These are phyloP conservation scores for Synanthedon andrenaeformis DNA, from an alignment of 2,888 invertebrate genomes.

Conservation along the genomic window DNA sequence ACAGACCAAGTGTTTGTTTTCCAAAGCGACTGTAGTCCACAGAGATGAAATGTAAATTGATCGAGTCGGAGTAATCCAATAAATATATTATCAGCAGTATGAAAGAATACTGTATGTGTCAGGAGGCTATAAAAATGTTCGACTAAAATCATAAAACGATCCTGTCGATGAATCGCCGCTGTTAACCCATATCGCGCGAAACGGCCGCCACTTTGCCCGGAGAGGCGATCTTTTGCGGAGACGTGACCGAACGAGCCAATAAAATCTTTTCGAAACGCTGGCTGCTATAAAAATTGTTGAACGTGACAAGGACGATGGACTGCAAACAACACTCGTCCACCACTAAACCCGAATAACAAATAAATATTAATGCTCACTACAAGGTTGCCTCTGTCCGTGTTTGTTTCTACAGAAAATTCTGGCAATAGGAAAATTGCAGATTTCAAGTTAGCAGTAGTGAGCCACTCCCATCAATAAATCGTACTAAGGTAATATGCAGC, in stretches of 20 bases:
- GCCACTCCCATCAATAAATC: too few relatives aligned
- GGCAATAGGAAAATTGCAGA: too few relatives aligned
- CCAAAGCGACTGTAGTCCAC: neutral
- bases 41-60: neutral
- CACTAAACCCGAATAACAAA: neutral
- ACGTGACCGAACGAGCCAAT: slow-evolving; percentile 58
- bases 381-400: too few relatives aligned
- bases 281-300: slow-evolving; percentile 40
- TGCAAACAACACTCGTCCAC: neutral
- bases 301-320: slow-evolving; percentile 30
- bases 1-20: too few relatives aligned
- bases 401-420: too few relatives aligned
- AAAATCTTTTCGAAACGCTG: slow-evolving; percentile 45
- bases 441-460: too few relatives aligned
- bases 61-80: neutral
- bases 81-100: neutral
- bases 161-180: slow-evolving; percentile 42
- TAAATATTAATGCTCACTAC: neutral
- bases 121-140: slow-evolving; percentile 28
- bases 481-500: too few relatives aligned
- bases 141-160: slow-evolving; percentile 52
- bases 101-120: neutral
- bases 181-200: slow-evolving; percentile 48
- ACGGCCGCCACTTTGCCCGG: slow-evolving; percentile 36
- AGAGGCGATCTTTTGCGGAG: slow-evolving; percentile 46